Percentiles rank a stretch among this genome's conserved stretches.
These are phyloP conservation scores for Dicranocentrus wangi DNA, from an alignment of 2,888 invertebrate genomes.

Conservation along the genomic window DNA sequence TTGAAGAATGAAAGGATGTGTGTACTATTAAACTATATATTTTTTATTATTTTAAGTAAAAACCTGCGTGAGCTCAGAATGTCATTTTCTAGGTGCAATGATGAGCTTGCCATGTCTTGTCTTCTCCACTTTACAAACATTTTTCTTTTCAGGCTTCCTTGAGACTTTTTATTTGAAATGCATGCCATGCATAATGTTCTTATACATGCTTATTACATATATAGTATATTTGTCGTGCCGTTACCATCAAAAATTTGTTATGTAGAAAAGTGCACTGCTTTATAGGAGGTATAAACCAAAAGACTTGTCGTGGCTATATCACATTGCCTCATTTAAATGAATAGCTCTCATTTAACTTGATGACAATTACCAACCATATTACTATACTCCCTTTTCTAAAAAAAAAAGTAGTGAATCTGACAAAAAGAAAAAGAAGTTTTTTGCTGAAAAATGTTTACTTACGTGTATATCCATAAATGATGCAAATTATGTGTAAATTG, in stretches of 20 bases:
- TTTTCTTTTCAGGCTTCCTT: conserved; percentile 22
- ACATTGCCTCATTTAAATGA: conserved; percentile 25
- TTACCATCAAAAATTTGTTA: conserved; percentile 40
- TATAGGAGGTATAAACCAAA: conserved; percentile 46
- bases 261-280: not conserved
- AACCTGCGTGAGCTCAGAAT: conserved; percentile 43
- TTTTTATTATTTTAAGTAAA: conserved; percentile 34
- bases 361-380: too few relatives aligned
- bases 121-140: conserved; percentile 39
- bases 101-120: conserved; percentile 27
- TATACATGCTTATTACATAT: not conserved
- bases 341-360: conserved; percentile 10
- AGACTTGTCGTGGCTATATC: conserved; percentile 44
- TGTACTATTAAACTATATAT: conserved; percentile 59
- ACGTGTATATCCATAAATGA: conserved; percentile 41
- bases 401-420: conserved; percentile 21
- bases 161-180: conserved; percentile 25
- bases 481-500: conserved; percentile 43
- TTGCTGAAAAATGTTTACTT: conserved; percentile 18
- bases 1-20: conserved; percentile 61
- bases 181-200: not conserved
- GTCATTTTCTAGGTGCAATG: conserved; percentile 15
- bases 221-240: conserved; percentile 41
- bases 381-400: not conserved
- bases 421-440: conserved; percentile 25